These are phyloP conservation scores for Lepeophtheirus salmonis DNA, from an alignment of 1,140 invertebrate genomes.

Conservation along the genomic window DNA sequence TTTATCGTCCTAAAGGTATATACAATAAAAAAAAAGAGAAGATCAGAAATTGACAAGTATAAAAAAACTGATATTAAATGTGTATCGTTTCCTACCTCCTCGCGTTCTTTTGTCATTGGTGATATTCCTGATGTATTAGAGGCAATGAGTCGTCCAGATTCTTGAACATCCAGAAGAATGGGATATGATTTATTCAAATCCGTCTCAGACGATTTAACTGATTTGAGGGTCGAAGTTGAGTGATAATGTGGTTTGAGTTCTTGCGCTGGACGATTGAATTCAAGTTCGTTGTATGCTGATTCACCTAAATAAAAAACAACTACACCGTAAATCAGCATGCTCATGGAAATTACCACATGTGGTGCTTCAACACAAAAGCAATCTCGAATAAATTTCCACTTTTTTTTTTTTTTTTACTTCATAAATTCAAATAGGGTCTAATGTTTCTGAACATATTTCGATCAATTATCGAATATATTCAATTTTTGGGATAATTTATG, in stretches of 20 bases:
- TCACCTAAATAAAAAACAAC: no score
- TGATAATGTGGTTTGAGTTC: conserved; percentile 7
- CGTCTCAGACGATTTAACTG: background rate
- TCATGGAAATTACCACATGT: no score
- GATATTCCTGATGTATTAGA: background rate
- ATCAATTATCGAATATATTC: no score
- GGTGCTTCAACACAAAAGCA: background rate
- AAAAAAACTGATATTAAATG: background rate
- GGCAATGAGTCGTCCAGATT: background rate
- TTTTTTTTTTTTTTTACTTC: no score
- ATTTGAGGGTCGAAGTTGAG: conserved; percentile 4
- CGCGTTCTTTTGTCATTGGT: background rate
- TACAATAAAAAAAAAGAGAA: background rate
- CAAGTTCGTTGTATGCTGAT: background rate
- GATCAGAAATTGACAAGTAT: background rate
- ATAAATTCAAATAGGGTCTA: no score
- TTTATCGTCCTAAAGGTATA: background rate
- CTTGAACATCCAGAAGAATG: background rate
- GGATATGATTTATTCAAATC: background rate
- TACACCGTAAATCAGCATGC: no score
- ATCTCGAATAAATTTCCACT: background rate
- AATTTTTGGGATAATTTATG: no score
- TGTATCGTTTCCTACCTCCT: background rate
- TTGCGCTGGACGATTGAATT: background rate
- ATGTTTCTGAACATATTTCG: no score